A percentile compares a stretch with the other conserved stretches of the same genome.
phyloP scores from a whole-genome alignment of 2,113 vertebrate species.

The Chaetodon trifascialis region DNA sequence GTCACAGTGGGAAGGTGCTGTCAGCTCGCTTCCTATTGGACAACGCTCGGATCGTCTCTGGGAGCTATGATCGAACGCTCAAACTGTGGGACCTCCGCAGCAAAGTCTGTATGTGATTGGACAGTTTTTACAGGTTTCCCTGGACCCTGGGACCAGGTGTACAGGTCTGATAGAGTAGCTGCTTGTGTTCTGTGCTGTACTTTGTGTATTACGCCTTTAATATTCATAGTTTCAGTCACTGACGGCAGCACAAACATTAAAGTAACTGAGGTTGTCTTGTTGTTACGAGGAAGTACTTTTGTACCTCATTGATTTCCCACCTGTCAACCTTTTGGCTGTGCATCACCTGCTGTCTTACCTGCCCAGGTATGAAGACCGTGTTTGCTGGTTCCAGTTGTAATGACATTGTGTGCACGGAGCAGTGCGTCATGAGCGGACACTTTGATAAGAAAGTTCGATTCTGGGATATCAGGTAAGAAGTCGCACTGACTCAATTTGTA shows the following conservation, averaged over 20 bases:
- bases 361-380: slow-evolving; percentile 96
- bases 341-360: slow-evolving; percentile 14
- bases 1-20: slow-evolving; percentile 97
- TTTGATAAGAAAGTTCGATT: slow-evolving; percentile 99
- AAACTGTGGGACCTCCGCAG: slow-evolving; percentile 99
- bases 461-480: slow-evolving; percentile 96
- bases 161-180: neutral
- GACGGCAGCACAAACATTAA: no score
- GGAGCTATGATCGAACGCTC: slow-evolving; percentile 96
- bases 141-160: neutral
- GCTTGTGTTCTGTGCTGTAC: neutral
- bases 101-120: slow-evolving; percentile 94
- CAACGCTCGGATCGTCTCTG: slow-evolving; percentile 96
- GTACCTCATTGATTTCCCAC: neutral
- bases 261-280: no score
- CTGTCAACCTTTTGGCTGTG: neutral
- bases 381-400: slow-evolving; percentile 99
- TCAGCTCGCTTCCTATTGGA: slow-evolving; percentile 96
- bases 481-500: no score
- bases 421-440: slow-evolving; percentile 99
- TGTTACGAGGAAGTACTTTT: neutral
- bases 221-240: no score
- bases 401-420: slow-evolving; percentile 97
- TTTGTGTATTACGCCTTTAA: no score
- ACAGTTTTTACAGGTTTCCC: neutral